These are phyloP conservation scores for Caloenas nicobarica DNA, from an alignment of 2,113 vertebrate species.

Conservation along the genomic window DNA sequence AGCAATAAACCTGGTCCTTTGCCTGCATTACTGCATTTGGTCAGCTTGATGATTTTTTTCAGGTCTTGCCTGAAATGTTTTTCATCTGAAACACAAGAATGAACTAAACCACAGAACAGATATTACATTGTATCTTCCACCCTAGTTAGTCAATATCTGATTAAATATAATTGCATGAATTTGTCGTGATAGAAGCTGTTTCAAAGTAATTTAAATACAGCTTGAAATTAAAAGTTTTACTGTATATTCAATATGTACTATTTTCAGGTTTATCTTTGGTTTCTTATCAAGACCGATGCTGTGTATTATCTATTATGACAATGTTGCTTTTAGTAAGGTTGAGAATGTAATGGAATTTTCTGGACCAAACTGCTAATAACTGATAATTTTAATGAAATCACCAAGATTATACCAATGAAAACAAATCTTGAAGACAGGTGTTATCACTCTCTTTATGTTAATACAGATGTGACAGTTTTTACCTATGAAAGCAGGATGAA, in stretches of 20 bases:
- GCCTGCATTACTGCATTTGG: neutral
- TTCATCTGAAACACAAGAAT: neutral
- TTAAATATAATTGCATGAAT: conserved; percentile 62
- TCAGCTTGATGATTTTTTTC: neutral
- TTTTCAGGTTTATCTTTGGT: conserved; percentile 57
- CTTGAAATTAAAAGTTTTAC: conserved; percentile 18
- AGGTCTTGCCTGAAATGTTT: neutral
- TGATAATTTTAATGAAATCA: conserved; percentile 61
- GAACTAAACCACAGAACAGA: conserved; percentile 22
- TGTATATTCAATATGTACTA: conserved; percentile 18
- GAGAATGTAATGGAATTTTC: conserved; percentile 49
- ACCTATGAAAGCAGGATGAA: neutral
- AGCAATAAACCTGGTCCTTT: neutral
- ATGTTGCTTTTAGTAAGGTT: conserved; percentile 53
- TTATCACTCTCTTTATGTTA: neutral
- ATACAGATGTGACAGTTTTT: neutral
- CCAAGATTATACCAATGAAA: neutral
- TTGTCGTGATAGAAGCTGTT: conserved; percentile 55
- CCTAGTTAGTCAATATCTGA: conserved; percentile 44
- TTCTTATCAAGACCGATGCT: conserved; percentile 33
- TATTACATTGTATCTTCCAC: neutral
- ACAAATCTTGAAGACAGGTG: neutral
- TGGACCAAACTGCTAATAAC: conserved; percentile 36
- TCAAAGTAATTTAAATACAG: conserved; percentile 51
- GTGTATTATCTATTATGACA: conserved; percentile 51